Base-by-base conservation (phyloP, 2,888 invertebrate species). In the Agrilus biguttatus region DNA sequence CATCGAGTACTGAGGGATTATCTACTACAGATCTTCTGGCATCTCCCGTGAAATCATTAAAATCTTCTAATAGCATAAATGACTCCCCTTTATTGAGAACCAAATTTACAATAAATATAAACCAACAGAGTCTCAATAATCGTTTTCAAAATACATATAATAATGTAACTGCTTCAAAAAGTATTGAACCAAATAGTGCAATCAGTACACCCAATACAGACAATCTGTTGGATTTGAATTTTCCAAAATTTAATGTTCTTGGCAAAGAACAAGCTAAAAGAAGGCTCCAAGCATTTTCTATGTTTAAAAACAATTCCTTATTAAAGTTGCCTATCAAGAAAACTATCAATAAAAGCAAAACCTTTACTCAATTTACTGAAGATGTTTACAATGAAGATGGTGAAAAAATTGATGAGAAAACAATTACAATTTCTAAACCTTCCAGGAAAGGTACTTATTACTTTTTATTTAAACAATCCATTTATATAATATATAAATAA, bases 231-330 rank as follows among this genome's bases (percentile, higher is more conserved):
- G 48, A 48, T 39, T 41, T 51, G 35, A 46, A 37, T 42, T 42
- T 47, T 33, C 49, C 49, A 21, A 50, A 52, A 49, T 45, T 44
- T n/a, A 40, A 47, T n/a, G 36, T 54, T 23, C 45, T 55, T 28
- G 53, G 53, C 12, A 54, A 51, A 39, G 50, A 51, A 35, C 59
- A 60, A 46, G 63, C 63, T 5, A 65, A 65, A 48, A 62, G 58
- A 45, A 52, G 63, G 33, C 50, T 65, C 23, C 60, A 61, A 44
- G 62, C 65, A 5, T 63, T 59, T 47, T 58, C 57, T 23, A 39
- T 49, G 14, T 41, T 47, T n/a, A 53, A 53, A 45, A 48, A 49
- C 37, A 51, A 43, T 23, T 43, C 44, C 33, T n/a, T 41, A 23
- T 35, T 33, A 23, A 34, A 32, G 19, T 49, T 47, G 8, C 48